Base-by-base conservation (phyloP, 2,888 invertebrate species). In the Anaspis maculata region DNA sequence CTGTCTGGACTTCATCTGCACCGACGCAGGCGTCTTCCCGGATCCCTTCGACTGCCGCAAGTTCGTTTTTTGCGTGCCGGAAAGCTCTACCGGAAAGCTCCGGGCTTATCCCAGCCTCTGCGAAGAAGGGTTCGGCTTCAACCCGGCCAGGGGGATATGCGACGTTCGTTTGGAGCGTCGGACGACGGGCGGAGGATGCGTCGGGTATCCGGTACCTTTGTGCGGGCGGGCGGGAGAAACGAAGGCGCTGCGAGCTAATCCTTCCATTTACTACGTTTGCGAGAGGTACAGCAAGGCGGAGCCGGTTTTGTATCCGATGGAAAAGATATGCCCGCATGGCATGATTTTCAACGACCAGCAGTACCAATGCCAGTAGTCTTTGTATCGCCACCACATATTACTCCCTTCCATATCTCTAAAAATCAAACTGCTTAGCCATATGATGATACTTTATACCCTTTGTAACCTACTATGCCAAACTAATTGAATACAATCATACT, bases 31-130 rank as follows among this genome's bases (percentile, higher is more conserved):
- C 5, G 25, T 29, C 6, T 37, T 37, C 11, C 37, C 37, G 3
- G 30, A 37, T 33, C 37, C 33, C n/a, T 37, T 37, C 12, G 32
- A 30, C 12, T 32, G 32, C 14, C 32, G 26, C 11, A 37, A 32
- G 27, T 37, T 29, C 13, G 26, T 33, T 25, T 13, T 32, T 10
- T 33, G 37, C 26, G 14, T 36, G 2, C 14, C 23, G 5, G 28
- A 27, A 9, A n/a, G n/a, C n/a, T 10, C 12, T 13, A 12, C 12
- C 10, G 10, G 4, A 24, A 6, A 27, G 7, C 22, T 36, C 2
- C 16, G 10, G 14, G 9, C 36, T 3, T 36, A 27, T 28, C 4
- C 23, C 5, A 32, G 21, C 16, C 9, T 13, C 6, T 36, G 36
- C 14, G 30, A 30, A 15, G 6, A 13, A 7, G 35, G 35, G 3